Evolutionary conservation across 2,113 vertebrate genomes (phyloP).

Genomic region (Ciconia boyciana): DNA sequence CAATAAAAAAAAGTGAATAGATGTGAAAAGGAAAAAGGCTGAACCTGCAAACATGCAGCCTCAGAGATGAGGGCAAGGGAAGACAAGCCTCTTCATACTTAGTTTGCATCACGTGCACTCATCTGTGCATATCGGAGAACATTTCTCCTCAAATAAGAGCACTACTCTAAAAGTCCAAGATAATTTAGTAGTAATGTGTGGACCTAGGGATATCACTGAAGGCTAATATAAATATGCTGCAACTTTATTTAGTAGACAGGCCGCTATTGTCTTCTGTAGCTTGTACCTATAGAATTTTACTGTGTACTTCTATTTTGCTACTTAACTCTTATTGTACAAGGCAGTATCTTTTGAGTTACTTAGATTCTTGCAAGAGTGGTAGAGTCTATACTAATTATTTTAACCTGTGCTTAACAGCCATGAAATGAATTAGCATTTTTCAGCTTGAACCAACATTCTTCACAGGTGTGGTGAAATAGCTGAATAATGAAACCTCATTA

Average conservation of each 20-base stretch:
- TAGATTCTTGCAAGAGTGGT: background rate
- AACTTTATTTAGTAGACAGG: background rate
- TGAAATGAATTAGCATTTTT: background rate
- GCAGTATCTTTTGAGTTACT: background rate
- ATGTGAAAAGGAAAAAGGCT: background rate
- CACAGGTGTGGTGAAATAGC: background rate
- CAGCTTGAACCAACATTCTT: background rate
- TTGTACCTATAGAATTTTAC: background rate
- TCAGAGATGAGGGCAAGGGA: background rate
- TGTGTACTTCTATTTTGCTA: background rate
- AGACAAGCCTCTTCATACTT: background rate
- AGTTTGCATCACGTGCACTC: background rate
- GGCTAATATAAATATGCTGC: background rate
- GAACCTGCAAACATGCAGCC: background rate
- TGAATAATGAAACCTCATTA: background rate
- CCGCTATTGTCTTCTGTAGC: background rate
- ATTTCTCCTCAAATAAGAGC: background rate
- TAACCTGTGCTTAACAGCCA: background rate
- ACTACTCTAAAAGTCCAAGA: background rate
- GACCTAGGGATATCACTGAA: background rate
- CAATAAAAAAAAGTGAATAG: background rate
- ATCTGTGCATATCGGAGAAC: background rate
- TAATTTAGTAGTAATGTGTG: background rate
- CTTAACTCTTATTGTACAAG: background rate
- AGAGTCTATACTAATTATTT: background rate